These are phyloP conservation scores for Notothenia rossii DNA, from an alignment of 2,113 vertebrate species.

Conservation along the genomic window DNA sequence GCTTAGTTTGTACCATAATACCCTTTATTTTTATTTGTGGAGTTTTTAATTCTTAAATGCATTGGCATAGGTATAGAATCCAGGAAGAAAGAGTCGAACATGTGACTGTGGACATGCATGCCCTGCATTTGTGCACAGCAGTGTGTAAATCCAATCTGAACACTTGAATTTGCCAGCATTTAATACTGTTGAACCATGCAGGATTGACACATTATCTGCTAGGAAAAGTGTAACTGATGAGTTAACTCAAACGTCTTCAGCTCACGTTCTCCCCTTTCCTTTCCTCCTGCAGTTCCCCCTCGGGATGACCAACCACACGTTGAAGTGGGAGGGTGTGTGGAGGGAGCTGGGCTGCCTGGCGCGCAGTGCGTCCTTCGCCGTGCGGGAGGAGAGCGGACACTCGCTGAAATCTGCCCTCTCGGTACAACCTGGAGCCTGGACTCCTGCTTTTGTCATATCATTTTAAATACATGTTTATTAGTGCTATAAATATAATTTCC, in stretches of 20 bases:
- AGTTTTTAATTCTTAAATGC: too few species aligned
- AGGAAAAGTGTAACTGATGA: neutral
- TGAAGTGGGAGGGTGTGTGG: slow-evolving; percentile 98
- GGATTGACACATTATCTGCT: too few species aligned
- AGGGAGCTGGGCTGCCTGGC: slow-evolving; percentile 94
- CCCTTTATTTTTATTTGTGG: too few species aligned
- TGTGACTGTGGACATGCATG: too few species aligned
- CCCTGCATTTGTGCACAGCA: too few species aligned
- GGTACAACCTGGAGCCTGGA: slow-evolving; percentile 72
- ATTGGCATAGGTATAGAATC: too few species aligned
- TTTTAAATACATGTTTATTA: neutral
- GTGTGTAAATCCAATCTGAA: too few species aligned
- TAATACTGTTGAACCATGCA: too few species aligned
- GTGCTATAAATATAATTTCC: neutral
- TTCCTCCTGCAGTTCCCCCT: slow-evolving; percentile 88
- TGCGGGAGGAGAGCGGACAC: slow-evolving; percentile 96
- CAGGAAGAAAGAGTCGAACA: too few species aligned
- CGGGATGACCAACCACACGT: slow-evolving; percentile 89
- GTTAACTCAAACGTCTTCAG: neutral
- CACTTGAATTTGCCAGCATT: too few species aligned
- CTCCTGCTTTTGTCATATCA: neutral
- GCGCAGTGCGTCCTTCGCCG: slow-evolving; percentile 93
- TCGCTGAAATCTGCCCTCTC: slow-evolving; percentile 94
- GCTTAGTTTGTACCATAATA: too few species aligned
- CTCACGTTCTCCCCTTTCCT: neutral